phyloP scores from a whole-genome alignment of 1,140 invertebrate genomes.

The Nasonia giraulti region DNA sequence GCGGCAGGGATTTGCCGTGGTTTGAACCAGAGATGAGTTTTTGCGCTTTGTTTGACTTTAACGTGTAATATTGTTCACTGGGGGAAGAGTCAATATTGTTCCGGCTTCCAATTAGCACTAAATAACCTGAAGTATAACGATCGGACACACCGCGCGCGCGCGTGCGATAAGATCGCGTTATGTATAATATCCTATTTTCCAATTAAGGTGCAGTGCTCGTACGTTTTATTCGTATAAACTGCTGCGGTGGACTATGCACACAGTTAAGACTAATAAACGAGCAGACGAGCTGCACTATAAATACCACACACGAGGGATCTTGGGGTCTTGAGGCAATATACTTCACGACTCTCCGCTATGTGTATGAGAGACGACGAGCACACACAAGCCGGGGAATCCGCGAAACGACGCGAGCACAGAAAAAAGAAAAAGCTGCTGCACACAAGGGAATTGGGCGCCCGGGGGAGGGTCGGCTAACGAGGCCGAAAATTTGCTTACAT shows the following conservation, averaged over 20 bases:
- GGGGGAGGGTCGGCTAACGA: background rate
- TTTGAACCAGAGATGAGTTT: background rate
- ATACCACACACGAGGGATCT: background rate
- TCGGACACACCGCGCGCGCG: no score
- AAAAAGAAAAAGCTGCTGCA: background rate
- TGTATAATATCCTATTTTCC: no score
- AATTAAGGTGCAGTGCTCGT: no score
- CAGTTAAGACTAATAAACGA: no score
- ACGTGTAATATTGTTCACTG: no score
- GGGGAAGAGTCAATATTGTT: no score
- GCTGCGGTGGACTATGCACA: no score
- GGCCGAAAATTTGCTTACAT: constrained; percentile 18
- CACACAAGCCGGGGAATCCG: background rate
- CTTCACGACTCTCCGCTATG: background rate
- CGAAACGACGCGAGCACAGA: background rate
- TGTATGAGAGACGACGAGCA: background rate
- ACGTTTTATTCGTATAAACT: no score
- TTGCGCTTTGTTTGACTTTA: no score
- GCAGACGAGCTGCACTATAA: background rate
- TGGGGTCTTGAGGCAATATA: background rate
- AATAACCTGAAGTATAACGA: no score
- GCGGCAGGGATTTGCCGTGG: background rate
- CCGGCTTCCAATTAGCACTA: no score
- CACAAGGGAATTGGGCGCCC: background rate
- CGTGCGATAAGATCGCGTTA: no score